These are phyloP conservation scores for Zophobas atratus DNA, from an alignment of 1,140 invertebrate species.

Conservation along the genomic window DNA sequence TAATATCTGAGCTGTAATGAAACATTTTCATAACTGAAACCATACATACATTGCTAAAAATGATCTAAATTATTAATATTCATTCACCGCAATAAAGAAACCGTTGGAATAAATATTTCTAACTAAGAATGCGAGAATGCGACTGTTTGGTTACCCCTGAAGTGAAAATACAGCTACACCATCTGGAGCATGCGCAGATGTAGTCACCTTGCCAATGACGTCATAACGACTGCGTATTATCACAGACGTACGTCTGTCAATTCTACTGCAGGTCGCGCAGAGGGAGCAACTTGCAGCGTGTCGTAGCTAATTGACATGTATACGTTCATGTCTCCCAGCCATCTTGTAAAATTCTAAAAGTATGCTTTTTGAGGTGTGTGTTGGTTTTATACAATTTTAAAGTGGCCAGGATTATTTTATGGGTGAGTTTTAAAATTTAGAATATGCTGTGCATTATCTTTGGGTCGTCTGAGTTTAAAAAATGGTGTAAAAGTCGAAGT, in stretches of 20 bases:
- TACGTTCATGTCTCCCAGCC: slow-evolving; percentile 66
- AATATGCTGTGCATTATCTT: slow-evolving; percentile 30
- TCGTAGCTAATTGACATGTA: slow-evolving; percentile 55
- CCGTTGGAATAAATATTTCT: slow-evolving; percentile 28
- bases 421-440: slow-evolving; percentile 64
- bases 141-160: slow-evolving; percentile 51
- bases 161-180: slow-evolving; percentile 53
- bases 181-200: slow-evolving; percentile 57
- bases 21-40: not conserved
- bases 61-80: slow-evolving; percentile 25
- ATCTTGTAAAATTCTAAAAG: slow-evolving; percentile 68
- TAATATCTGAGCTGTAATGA: not conserved
- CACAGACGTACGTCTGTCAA: slow-evolving; percentile 49
- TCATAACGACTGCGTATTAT: slow-evolving; percentile 53
- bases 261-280: slow-evolving; percentile 2
- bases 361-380: slow-evolving; percentile 69
- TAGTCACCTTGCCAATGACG: slow-evolving; percentile 65
- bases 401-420: slow-evolving; percentile 64
- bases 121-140: slow-evolving; percentile 21
- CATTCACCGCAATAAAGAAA: slow-evolving; percentile 29
- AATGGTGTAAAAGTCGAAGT: slow-evolving; percentile 29
- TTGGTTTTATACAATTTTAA: slow-evolving; percentile 65
- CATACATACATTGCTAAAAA: not conserved
- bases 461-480: slow-evolving; percentile 43
- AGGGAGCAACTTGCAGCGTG: slow-evolving; percentile 16